These are phyloP conservation scores for Darevskia nairensis DNA, from an alignment of 2,797 vertebrate genomes.

Conservation along the genomic window DNA sequence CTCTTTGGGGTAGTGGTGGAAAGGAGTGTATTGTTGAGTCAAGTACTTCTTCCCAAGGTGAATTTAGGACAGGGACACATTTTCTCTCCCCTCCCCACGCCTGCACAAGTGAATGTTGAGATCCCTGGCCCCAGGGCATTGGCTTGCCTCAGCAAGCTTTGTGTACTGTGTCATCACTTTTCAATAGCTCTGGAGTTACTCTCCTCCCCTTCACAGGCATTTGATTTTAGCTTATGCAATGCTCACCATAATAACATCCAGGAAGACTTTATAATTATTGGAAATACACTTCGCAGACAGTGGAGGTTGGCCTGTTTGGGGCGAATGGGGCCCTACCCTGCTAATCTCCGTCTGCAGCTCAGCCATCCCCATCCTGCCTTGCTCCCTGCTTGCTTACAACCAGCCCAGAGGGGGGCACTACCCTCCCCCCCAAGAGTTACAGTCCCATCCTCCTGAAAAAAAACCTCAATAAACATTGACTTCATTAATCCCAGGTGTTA, in stretches of 20 bases:
- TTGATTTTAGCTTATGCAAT: conserved; percentile 67
- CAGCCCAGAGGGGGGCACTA: too few relatives aligned
- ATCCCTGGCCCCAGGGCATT: conserved; percentile 65
- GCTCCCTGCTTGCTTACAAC: too few relatives aligned
- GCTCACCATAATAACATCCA: conserved; percentile 61
- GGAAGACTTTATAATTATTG: conserved; percentile 63
- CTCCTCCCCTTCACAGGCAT: neutral
- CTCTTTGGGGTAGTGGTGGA: neutral
- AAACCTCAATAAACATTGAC: neutral
- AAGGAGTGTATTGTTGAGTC: neutral
- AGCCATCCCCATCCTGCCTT: neutral
- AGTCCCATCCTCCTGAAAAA: neutral
- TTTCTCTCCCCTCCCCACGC: conserved; percentile 33
- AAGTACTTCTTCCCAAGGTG: conserved; percentile 47
- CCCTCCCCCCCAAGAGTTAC: neutral
- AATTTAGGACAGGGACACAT: conserved; percentile 61
- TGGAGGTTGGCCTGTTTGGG: neutral
- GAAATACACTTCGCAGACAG: conserved; percentile 45
- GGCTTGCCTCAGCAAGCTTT: conserved; percentile 73
- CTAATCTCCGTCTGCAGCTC: too few relatives aligned
- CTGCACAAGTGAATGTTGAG: conserved; percentile 52
- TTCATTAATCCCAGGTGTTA: neutral
- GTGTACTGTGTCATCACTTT: conserved; percentile 61
- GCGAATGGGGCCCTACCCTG: too few relatives aligned
- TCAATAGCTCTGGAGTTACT: conserved; percentile 42